Evolutionary conservation across 2,797 vertebrate species (phyloP).

Genomic region (Huso huso): DNA sequence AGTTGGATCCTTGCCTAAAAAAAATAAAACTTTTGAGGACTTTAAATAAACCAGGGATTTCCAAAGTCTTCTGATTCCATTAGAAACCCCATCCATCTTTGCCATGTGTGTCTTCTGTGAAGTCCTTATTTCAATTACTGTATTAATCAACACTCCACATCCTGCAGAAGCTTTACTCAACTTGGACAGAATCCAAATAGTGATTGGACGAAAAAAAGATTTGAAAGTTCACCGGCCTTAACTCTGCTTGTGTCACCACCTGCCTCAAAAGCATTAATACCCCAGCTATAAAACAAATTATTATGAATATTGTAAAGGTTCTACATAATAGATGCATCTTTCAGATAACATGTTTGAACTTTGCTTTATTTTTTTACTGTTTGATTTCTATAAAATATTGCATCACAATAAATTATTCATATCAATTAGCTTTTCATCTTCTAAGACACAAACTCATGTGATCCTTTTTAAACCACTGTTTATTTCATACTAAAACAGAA

Average conservation of each 20-base stretch:
- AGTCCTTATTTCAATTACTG: too few species aligned
- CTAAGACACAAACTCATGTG: slow-evolving; percentile 78
- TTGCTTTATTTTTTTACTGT: slow-evolving; percentile 43
- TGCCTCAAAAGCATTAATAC: slow-evolving; percentile 49
- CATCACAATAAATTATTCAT: slow-evolving; percentile 74
- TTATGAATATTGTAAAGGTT: slow-evolving; percentile 50
- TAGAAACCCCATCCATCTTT: too few species aligned
- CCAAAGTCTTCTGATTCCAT: too few species aligned
- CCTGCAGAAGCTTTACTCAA: too few species aligned
- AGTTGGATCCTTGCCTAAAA: too few species aligned
- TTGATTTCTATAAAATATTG: slow-evolving; percentile 71
- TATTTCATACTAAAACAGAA: slow-evolving; percentile 82
- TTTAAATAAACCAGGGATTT: too few species aligned
- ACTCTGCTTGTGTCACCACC: slow-evolving; percentile 49
- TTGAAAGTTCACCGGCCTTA: slow-evolving; percentile 57
- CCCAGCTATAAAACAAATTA: slow-evolving; percentile 48
- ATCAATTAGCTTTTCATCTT: slow-evolving; percentile 86
- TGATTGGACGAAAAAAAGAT: slow-evolving; percentile 20
- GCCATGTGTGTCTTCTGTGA: too few species aligned
- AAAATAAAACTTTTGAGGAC: too few species aligned
- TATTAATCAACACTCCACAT: too few species aligned
- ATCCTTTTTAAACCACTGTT: slow-evolving; percentile 87
- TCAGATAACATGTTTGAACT: slow-evolving; percentile 52
- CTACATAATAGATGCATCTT: slow-evolving; percentile 32
- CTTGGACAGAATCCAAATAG: too few species aligned